These are phyloP conservation scores for Elephantulus edwardii DNA, from an alignment of 2,113 vertebrate genomes.

Conservation along the genomic window DNA sequence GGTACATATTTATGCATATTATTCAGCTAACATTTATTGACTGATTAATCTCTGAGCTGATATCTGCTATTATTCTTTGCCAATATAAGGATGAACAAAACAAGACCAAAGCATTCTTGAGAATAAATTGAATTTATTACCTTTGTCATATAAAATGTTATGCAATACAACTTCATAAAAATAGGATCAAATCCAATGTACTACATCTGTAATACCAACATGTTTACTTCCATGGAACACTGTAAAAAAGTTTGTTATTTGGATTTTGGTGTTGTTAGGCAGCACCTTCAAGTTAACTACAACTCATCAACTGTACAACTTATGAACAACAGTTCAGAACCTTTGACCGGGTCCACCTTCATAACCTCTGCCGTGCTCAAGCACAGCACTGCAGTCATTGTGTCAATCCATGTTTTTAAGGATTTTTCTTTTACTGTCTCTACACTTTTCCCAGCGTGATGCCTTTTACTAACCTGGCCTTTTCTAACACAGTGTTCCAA, in stretches of 20 bases:
- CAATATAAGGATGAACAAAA: neutral
- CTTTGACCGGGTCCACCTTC: no score
- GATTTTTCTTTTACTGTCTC: no score
- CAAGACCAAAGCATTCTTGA: neutral
- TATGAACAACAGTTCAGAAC: no score
- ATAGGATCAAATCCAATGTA: neutral
- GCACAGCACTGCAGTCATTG: no score
- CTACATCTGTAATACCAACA: neutral
- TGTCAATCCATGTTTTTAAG: no score
- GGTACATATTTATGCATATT: neutral
- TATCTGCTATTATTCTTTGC: neutral
- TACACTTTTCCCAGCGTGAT: no score
- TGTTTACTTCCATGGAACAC: neutral
- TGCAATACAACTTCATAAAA: slow-evolving; percentile 1
- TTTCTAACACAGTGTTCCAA: no score
- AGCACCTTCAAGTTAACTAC: no score
- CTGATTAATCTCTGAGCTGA: neutral
- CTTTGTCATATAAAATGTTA: neutral
- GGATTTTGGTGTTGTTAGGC: no score
- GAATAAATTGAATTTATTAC: neutral
- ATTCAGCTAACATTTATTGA: neutral
- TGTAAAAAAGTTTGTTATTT: neutral
- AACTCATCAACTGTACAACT: no score
- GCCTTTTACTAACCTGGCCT: no score
- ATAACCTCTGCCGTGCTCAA: no score